Conservation (phyloP, 2,797 vertebrate genomes). For the Falco peregrinus region DNA sequence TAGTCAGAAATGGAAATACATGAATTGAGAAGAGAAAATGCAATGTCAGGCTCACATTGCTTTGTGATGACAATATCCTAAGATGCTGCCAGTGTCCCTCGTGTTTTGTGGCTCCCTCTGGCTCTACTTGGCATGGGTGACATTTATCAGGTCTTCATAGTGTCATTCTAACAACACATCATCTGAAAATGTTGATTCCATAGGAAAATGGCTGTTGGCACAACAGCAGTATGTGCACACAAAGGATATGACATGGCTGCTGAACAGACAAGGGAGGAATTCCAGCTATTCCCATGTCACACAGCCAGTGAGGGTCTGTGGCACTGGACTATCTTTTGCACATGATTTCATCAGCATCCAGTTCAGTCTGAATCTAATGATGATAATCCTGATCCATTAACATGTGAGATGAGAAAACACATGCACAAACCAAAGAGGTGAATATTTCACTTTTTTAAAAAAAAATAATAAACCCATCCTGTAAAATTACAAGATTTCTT, state of each 20-base stretch:
- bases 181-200: background rate
- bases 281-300: background rate
- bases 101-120: background rate
- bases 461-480: background rate
- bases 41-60: background rate
- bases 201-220: background rate
- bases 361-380: background rate
- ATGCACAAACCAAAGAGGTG: background rate
- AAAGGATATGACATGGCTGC: background rate
- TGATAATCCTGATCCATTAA: background rate
- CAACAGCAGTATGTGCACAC: background rate
- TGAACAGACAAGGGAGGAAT: background rate
- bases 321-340: background rate
- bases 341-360: background rate
- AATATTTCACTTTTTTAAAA: background rate
- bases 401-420: background rate
- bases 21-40: background rate
- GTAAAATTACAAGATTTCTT: slow-evolving; percentile 4
- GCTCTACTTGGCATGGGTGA: background rate
- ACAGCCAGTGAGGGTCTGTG: background rate
- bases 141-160: background rate
- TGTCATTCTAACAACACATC: background rate
- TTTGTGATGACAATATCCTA: background rate
- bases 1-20: background rate
- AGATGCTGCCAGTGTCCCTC: background rate